These are phyloP conservation scores for Drosophila leonis DNA, from an alignment of 2,888 invertebrate species.

Conservation along the genomic window DNA sequence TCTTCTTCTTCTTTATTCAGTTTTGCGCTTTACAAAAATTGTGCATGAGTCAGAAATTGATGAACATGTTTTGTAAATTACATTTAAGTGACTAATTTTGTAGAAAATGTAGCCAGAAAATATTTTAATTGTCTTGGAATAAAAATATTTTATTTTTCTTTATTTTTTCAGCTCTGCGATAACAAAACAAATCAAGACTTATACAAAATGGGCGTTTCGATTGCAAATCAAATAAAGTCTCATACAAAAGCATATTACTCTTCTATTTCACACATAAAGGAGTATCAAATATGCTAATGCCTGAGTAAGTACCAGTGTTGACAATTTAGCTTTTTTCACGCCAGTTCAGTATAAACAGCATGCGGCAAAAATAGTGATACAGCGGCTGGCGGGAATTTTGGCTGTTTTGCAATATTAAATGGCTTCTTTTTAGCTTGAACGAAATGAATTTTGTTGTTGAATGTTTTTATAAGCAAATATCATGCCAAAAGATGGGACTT, in stretches of 20 bases:
- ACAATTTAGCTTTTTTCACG: no score
- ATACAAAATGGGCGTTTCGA: no score
- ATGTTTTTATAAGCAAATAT: no score
- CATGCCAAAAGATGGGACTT: no score
- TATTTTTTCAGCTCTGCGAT: not conserved
- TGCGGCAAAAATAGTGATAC: no score
- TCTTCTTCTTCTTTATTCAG: not conserved
- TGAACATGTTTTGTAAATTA: not conserved
- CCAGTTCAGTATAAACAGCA: no score
- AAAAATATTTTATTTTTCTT: not conserved
- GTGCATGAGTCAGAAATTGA: constrained; percentile 5
- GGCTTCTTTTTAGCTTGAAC: no score
- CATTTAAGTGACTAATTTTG: not conserved
- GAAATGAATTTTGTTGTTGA: no score
- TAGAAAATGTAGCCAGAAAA: not conserved
- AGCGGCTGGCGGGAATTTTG: no score
- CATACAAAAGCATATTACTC: not conserved
- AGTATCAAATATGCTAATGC: not conserved
- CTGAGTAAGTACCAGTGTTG: no score
- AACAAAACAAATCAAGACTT: not conserved
- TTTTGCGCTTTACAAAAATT: not conserved
- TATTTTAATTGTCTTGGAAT: not conserved
- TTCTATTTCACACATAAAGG: not conserved
- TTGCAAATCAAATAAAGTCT: no score
- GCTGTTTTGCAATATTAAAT: no score